These are phyloP conservation scores for Ptycholaimellus sp. DNA, from an alignment of 2,888 invertebrate species.

Conservation along the genomic window DNA sequence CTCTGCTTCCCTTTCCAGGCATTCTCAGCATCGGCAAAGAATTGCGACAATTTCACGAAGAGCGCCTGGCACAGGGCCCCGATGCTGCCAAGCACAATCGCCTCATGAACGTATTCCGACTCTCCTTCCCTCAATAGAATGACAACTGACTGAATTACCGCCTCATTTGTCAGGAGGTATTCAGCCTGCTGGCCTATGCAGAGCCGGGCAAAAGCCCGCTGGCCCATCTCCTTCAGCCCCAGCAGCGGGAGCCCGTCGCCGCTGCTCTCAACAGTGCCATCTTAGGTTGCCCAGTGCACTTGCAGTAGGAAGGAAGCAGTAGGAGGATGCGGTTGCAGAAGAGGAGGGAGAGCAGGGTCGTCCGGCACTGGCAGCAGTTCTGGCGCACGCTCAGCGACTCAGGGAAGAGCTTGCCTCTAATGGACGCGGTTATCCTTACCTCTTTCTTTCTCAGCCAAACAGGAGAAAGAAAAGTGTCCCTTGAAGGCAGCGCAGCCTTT, in stretches of 20 bases:
- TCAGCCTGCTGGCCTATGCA: slow-evolving; percentile 83
- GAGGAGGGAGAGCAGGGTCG: slow-evolving; percentile 65
- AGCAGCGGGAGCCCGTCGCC: slow-evolving; percentile 75
- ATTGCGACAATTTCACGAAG: no score
- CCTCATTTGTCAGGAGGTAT: slow-evolving; percentile 58
- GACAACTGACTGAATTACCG: no score
- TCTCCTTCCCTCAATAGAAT: no score
- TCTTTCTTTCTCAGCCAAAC: no score
- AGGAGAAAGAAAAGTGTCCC: no score
- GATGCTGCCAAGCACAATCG: no score
- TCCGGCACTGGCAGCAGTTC: slow-evolving; percentile 72
- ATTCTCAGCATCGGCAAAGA: no score
- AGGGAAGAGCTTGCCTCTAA: slow-evolving; percentile 65
- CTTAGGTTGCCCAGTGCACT: slow-evolving; percentile 42
- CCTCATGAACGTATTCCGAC: no score
- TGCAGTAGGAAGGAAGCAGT: neutral
- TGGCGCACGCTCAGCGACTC: slow-evolving; percentile 65
- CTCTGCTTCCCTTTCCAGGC: no score
- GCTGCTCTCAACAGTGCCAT: slow-evolving; percentile 90
- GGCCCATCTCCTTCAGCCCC: slow-evolving; percentile 80
- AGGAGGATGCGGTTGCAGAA: slow-evolving; percentile 37
- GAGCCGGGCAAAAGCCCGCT: slow-evolving; percentile 93
- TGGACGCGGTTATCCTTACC: no score
- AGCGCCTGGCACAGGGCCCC: no score
- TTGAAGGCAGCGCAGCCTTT: no score